Evolutionary conservation across 2,113 vertebrate genomes (phyloP).

Genomic region (Azemiops feae): DNA sequence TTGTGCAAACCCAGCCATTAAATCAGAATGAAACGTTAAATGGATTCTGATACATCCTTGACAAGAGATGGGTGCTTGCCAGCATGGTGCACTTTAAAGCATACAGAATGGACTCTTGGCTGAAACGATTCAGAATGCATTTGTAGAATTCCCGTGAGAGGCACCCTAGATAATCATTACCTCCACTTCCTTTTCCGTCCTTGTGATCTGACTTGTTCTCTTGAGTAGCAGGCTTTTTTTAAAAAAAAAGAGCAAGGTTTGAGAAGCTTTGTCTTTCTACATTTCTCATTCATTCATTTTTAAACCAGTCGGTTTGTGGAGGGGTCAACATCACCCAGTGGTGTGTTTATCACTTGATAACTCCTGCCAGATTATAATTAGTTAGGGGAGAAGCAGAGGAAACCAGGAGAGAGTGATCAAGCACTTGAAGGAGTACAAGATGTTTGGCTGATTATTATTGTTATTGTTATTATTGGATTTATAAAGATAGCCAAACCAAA

Average conservation of each 20-base stretch:
- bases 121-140: neutral
- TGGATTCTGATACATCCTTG: constrained; percentile 27
- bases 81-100: constrained; percentile 2
- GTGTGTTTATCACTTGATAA: neutral
- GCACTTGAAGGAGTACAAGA: neutral
- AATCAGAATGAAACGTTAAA: constrained; percentile 37
- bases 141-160: neutral
- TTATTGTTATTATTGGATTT: neutral
- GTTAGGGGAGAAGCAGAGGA: neutral
- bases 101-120: neutral
- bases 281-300: neutral
- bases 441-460: neutral
- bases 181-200: neutral
- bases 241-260: neutral
- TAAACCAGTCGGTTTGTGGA: neutral
- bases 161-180: neutral
- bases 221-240: neutral
- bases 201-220: neutral
- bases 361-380: neutral
- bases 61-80: constrained; percentile 18
- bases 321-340: neutral
- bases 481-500: neutral
- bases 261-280: neutral
- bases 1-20: neutral
- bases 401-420: too few relatives aligned